Percentiles rank a stretch among this genome's conserved stretches.
These are phyloP conservation scores for Trichopoda pennipes DNA, from an alignment of 2,888 invertebrate species.

Conservation along the genomic window DNA sequence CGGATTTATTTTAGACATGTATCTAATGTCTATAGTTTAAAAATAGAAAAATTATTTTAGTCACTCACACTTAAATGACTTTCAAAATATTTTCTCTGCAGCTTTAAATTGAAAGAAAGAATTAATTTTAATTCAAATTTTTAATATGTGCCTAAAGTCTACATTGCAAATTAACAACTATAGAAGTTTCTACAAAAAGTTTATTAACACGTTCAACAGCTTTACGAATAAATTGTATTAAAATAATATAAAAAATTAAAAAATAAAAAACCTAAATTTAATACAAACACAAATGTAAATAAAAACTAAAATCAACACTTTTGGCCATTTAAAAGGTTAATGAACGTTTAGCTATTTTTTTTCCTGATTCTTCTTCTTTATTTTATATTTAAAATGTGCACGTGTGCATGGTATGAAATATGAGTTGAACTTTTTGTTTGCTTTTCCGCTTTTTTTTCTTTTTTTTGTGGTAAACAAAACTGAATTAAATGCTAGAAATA, in stretches of 20 bases:
- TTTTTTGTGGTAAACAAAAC: conserved; percentile 31
- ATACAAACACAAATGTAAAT: neutral
- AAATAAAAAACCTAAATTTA: neutral
- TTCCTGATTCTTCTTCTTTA: too few species aligned
- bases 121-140: too few species aligned
- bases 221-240: conserved; percentile 10
- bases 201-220: conserved; percentile 12
- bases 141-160: neutral
- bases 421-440: conserved; percentile 7
- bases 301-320: conserved; percentile 44
- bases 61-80: too few species aligned
- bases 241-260: neutral
- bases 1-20: too few species aligned
- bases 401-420: conserved; percentile 7
- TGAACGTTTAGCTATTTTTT: conserved; percentile 43
- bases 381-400: conserved; percentile 12
- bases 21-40: too few species aligned
- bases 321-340: conserved; percentile 56
- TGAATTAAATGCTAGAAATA: conserved; percentile 43
- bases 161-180: neutral
- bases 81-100: too few species aligned
- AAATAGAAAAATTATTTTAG: too few species aligned
- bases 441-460: neutral
- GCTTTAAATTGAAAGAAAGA: too few species aligned
- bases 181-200: conserved; percentile 9